Evolutionary conservation across 1,140 invertebrate species (phyloP).

Genomic region (Bombus picipes): DNA sequence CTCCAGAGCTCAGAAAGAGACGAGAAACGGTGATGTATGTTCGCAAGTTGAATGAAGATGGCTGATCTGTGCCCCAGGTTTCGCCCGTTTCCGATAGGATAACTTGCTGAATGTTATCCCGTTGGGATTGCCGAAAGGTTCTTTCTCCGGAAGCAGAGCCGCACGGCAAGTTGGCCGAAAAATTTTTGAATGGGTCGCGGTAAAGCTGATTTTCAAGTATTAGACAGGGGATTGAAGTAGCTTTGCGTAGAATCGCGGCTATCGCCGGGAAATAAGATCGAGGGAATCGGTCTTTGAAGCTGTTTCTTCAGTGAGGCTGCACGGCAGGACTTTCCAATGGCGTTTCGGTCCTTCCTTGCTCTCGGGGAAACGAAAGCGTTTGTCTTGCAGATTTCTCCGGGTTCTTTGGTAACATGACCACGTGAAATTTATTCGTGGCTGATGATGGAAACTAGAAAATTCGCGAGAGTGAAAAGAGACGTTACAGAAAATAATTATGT

Average conservation of each 20-base stretch:
- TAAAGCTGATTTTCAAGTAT: conserved; percentile 34
- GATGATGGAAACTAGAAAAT: too few species aligned
- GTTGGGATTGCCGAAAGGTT: conserved; percentile 16
- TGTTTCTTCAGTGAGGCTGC: not conserved
- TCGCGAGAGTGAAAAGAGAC: not conserved
- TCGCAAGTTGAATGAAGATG: conserved; percentile 37
- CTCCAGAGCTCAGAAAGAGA: not conserved
- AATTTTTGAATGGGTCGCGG: conserved; percentile 31
- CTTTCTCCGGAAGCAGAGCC: not conserved
- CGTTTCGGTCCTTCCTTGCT: not conserved
- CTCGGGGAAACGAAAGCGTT: not conserved
- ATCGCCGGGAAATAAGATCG: conserved; percentile 23
- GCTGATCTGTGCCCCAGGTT: conserved; percentile 39
- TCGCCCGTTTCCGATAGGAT: conserved; percentile 35
- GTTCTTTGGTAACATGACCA: not conserved
- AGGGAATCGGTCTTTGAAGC: not conserved
- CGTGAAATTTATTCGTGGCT: too few species aligned
- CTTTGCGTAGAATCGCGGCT: conserved; percentile 13
- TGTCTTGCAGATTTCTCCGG: not conserved
- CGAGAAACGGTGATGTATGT: conserved; percentile 26
- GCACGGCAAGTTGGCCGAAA: conserved; percentile 12
- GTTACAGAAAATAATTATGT: too few species aligned
- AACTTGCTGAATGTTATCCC: conserved; percentile 39
- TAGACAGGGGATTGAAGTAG: conserved; percentile 28
- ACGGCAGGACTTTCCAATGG: not conserved